phyloP scores from a whole-genome alignment of 2,888 invertebrate genomes.

The Alsophila aescularia region DNA sequence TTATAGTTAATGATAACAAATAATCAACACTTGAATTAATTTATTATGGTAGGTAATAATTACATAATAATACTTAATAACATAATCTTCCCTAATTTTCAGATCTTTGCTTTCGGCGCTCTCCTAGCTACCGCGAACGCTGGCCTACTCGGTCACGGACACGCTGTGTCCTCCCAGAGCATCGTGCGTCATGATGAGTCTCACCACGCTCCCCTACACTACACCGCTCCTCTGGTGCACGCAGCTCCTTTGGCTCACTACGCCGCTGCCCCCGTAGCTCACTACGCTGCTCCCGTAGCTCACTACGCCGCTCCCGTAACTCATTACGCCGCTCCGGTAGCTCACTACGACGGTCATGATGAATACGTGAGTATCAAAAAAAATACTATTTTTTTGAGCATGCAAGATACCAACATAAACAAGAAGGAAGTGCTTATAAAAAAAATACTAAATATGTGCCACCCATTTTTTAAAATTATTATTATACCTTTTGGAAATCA shows the following conservation, averaged over 20 bases:
- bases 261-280: conserved; percentile 45
- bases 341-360: conserved; percentile 46
- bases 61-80: background rate
- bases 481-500: no score
- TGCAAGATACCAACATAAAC: no score
- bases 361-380: conserved; percentile 47
- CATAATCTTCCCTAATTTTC: conserved; percentile 25
- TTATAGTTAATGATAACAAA: no score
- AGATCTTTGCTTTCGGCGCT: conserved; percentile 72
- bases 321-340: conserved; percentile 45
- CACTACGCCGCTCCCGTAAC: conserved; percentile 44
- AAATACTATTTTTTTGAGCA: no score
- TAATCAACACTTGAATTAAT: no score
- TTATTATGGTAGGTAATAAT: background rate
- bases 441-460: no score
- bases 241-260: conserved; percentile 45
- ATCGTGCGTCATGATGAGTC: conserved; percentile 66
- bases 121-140: conserved; percentile 74
- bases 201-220: conserved; percentile 41
- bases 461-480: no score
- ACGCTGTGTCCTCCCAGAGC: conserved; percentile 63
- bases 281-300: conserved; percentile 42
- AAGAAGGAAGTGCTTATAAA: no score
- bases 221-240: conserved; percentile 46
- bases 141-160: conserved; percentile 58